phyloP scores from a whole-genome alignment of 2,797 vertebrate genomes.

The Sebastes kiyomatsui region DNA sequence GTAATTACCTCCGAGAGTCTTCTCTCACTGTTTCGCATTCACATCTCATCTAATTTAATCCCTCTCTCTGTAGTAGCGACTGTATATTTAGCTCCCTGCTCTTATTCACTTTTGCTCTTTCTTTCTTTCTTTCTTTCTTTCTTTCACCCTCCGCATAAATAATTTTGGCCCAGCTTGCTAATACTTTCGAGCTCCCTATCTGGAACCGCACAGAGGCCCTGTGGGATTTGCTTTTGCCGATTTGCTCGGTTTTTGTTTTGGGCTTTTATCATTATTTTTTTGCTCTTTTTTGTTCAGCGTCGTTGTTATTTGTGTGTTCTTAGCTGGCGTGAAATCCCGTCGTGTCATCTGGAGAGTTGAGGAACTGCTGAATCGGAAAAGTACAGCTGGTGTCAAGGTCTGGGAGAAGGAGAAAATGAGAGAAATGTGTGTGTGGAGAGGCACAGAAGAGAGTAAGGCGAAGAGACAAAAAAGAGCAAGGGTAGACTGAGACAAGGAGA shows the following conservation, averaged over 20 bases:
- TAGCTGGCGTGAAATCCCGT: constrained; percentile 28
- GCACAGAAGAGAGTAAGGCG: background rate
- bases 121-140: constrained; percentile 2
- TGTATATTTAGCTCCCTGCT: constrained; percentile 41
- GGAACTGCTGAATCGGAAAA: constrained; percentile 69
- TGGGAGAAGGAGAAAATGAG: constrained; percentile 34
- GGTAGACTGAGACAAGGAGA: constrained; percentile 24
- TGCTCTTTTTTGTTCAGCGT: background rate
- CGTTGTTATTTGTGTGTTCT: constrained; percentile 43
- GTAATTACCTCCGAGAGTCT: constrained; percentile 52
- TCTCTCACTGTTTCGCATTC: constrained; percentile 41
- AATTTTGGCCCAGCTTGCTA: constrained; percentile 25
- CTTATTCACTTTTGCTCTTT: background rate
- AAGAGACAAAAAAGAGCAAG: constrained; percentile 10
- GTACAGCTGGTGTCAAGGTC: constrained; percentile 64
- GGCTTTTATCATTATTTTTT: background rate
- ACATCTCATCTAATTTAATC: constrained; percentile 51
- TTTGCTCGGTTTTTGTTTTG: constrained; percentile 26
- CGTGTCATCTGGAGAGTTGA: constrained; percentile 49
- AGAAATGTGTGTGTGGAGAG: background rate
- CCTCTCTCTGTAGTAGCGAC: constrained; percentile 20
- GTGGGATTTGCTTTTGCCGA: constrained; percentile 48
- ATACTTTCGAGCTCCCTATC: constrained; percentile 24
- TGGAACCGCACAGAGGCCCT: constrained; percentile 9
- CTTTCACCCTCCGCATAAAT: constrained; percentile 32